Base-by-base conservation (phyloP, 23 tunicate species). In the Trididemnum clinides region DNA sequence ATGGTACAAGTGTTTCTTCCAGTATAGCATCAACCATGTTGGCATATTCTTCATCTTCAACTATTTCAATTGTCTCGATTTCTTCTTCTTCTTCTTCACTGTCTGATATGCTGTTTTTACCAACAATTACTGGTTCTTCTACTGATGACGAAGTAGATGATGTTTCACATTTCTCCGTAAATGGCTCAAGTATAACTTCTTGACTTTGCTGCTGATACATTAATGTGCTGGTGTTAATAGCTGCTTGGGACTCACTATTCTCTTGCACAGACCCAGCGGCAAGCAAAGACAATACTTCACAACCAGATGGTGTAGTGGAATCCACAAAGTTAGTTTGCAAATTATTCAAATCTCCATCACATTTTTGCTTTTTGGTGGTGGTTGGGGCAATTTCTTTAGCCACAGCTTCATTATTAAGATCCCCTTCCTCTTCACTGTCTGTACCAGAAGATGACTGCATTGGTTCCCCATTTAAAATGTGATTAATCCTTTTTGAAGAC, bases 371-470 rank as follows among this genome's bases (percentile, higher is more conserved):
- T 37, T 35, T 20, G 62, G 7, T 7, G 1, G 58, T 12, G 15
- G 50, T 70, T 7, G 69, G 66, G 7, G 10, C 0, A 29, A 57
- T 81, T 70, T 87, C 81, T 73, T 73, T 73, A 2, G 80, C 80
- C 23, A 73, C 28, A 19, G 80, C 80, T 38, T 73, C 80, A 28
- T 73, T 73, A 29, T 19, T 36, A 5, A 26, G 15, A 26, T 69
- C 38, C 20, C 28, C 34, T 70, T 91, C 96, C n/a, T 79, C 78
- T 33, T 92, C 92, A 80, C 87, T 88, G n/a, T 92, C 97, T 21
- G 92, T 92, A 0, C 92, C 97, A 57, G 97, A 92, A 36, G 97
- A 92, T 0, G 90, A 92, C 21, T 83, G 81, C 97, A 92, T 88
- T 1, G 34, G 28, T 31, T 74, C 80, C 7, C 97, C 97, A 7